Conservation (phyloP, 2,888 invertebrate species). For the Spodoptera picta region DNA sequence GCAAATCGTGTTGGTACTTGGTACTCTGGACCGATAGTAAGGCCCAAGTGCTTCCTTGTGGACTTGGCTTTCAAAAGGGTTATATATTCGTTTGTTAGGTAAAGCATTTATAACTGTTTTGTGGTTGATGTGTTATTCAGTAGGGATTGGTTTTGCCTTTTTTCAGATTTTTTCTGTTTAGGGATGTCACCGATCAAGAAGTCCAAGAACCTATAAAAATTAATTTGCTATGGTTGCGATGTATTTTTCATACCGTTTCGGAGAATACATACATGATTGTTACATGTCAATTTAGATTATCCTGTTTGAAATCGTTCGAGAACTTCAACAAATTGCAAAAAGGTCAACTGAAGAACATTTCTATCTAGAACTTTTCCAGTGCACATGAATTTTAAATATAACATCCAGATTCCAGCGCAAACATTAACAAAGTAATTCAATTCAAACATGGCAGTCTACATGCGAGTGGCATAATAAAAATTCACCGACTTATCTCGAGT, state of each 20-base stretch:
- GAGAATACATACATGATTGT: no score
- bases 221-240: no score
- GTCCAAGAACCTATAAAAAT: no score
- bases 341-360: not conserved
- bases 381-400: conserved; percentile 15
- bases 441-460: conserved; percentile 58
- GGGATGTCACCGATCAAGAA: no score
- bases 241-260: no score
- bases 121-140: no score
- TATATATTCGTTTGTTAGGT: conserved; percentile 9
- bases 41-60: conserved; percentile 24
- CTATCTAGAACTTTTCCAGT: not conserved
- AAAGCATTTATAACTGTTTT: not conserved
- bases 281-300: no score
- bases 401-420: conserved; percentile 28
- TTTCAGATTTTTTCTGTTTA: no score
- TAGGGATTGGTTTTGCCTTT: no score
- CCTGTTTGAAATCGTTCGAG: no score
- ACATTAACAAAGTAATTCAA: conserved; percentile 63
- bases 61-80: conserved; percentile 20
- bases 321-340: not conserved
- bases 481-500: conserved; percentile 70
- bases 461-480: conserved; percentile 69
- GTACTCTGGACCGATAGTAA: conserved; percentile 50
- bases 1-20: conserved; percentile 56